A percentile compares a stretch with the other conserved stretches of the same genome.
phyloP scores from a whole-genome alignment of 2,888 invertebrate genomes.

The Leptinotarsa juncta region DNA sequence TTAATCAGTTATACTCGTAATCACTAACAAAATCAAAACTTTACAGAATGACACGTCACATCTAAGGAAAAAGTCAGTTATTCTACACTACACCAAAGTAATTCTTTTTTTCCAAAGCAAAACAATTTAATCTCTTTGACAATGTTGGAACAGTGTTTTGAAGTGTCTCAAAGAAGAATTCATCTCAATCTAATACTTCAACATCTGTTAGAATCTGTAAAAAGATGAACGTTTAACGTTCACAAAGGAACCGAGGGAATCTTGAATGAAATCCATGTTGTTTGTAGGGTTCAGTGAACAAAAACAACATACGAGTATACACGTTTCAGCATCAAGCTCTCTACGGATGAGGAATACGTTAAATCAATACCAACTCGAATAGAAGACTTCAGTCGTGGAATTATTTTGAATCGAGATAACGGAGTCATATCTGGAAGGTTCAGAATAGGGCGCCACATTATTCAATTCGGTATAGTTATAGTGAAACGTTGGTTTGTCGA shows the following conservation, averaged over 20 bases:
- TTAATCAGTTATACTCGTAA: too few species aligned
- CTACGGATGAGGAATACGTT: background rate
- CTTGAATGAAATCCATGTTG: background rate
- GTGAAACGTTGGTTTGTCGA: background rate
- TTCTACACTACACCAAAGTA: too few species aligned
- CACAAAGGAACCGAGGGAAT: background rate
- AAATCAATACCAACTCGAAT: background rate
- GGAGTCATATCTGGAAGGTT: background rate
- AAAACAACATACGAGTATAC: background rate
- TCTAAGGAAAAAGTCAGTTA: too few species aligned
- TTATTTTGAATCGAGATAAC: background rate
- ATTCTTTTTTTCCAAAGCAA: too few species aligned
- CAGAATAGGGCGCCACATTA: background rate
- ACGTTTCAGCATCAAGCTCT: background rate
- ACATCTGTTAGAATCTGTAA: background rate
- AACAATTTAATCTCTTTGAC: too few species aligned
- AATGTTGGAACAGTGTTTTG: too few species aligned
- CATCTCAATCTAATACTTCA: background rate
- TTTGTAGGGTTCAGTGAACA: background rate
- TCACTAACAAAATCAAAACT: too few species aligned
- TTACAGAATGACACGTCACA: too few species aligned
- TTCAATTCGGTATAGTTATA: background rate
- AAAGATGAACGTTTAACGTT: background rate
- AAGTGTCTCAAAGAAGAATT: too few species aligned
- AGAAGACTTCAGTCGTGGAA: background rate